phyloP scores from a whole-genome alignment of 2,113 vertebrate genomes.

The Psilopogon haemacephalus region DNA sequence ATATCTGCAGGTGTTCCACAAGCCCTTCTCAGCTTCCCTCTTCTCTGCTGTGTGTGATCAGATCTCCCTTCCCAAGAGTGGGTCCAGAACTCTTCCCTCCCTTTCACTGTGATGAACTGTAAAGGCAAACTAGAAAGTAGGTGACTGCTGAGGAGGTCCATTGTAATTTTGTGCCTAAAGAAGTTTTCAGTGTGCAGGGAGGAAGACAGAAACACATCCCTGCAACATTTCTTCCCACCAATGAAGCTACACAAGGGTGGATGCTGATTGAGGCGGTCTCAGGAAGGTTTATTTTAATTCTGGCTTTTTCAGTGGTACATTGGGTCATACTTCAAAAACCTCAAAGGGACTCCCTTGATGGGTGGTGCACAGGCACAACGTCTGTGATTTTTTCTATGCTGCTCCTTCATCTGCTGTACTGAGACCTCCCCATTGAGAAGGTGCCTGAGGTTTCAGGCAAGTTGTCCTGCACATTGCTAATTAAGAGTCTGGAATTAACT shows the following conservation, averaged over 20 bases:
- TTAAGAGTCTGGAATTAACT: not conserved
- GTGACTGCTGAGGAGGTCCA: not conserved
- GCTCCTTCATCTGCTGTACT: rapidly evolving
- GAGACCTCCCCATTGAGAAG: not conserved
- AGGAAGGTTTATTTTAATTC: not conserved
- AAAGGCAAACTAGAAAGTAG: not conserved
- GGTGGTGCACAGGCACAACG: not conserved
- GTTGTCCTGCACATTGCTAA: not conserved
- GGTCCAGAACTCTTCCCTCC: not conserved
- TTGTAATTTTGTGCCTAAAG: not conserved
- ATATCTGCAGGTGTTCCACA: rapidly evolving
- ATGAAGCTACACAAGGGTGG: not conserved
- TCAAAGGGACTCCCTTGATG: not conserved
- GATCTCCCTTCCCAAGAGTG: not conserved
- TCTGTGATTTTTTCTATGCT: not conserved
- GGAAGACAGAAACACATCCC: not conserved
- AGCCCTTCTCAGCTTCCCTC: not conserved
- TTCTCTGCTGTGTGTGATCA: not conserved
- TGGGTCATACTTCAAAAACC: not conserved
- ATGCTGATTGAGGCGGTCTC: not conserved
- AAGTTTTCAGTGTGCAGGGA: not conserved
- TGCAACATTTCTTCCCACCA: not conserved
- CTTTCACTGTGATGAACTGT: not conserved
- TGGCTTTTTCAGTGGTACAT: not conserved
- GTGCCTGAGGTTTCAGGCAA: not conserved